Conservation (phyloP, 2,113 vertebrate genomes). For the Pomatorhinus ruficollis region DNA sequence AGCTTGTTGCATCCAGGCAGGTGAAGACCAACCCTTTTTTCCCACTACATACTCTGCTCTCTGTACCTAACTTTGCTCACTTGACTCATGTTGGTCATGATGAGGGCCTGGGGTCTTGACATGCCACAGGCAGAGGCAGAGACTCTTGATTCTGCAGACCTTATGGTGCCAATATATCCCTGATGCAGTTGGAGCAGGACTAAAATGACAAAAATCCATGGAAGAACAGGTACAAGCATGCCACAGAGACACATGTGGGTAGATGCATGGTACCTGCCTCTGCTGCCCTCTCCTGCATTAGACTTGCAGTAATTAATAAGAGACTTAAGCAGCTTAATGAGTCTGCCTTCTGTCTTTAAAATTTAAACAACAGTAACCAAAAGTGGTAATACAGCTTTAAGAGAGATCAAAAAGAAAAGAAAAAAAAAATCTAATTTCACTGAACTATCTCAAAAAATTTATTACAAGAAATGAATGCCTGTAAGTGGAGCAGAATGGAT, state of each 20-base stretch:
- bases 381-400: neutral
- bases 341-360: neutral
- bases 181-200: neutral
- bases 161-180: neutral
- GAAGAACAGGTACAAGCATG: neutral
- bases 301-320: rapidly evolving
- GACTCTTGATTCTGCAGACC: neutral
- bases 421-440: neutral
- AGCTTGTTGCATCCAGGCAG: neutral
- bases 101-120: neutral
- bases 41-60: neutral
- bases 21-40: neutral
- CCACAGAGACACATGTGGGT: neutral
- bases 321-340: neutral
- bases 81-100: neutral
- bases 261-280: neutral
- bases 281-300: neutral
- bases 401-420: neutral
- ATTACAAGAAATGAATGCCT: neutral
- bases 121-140: neutral
- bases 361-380: neutral
- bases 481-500: neutral
- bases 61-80: neutral
- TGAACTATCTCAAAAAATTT: neutral
- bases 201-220: neutral